Evolutionary conservation across 2,113 vertebrate species (phyloP), one percentile per base, ranked within the genome.

Genomic region (Burhinus bistriatus): DNA sequence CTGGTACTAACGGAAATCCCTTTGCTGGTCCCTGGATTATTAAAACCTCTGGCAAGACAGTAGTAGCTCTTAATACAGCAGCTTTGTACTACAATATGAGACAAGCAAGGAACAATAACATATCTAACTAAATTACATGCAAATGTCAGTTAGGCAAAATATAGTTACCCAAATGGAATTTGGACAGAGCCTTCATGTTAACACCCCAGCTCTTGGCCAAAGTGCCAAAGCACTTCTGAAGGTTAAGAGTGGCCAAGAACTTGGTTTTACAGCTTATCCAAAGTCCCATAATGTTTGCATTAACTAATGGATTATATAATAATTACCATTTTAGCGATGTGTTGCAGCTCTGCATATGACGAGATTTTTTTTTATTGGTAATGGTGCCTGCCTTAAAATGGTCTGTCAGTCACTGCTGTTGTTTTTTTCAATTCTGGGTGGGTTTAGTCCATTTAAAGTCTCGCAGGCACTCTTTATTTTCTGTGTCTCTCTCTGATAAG

Each of bases 111-210:
- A 93, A 90, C 64, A 85, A 94, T 72, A 88, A 93, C 34, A 12
- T 52, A 42, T 59, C 78, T 61, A 83, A 83, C 73, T 80, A 51
- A 91, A 93, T 90, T 81, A 90, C n/a, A 88, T 55, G 62, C 25
- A 90, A 90, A 88, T 77, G 62, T 91, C 79, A 89, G 27, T 58
- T 64, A 82, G 58, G 80, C 58, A 95, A 94, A 95, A 95, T 79
- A 69, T 25, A 64, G 52, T 57, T 91, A 68, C 34, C 12, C 36
- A 42, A 51, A 73, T 23, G 38, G 81, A 80, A 90, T 80, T 91
- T 88, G 78, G 66, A 70, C 42, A 80, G 62, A 85, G 8, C 23
- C 21, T 12, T 84, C 0, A 0, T 69, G 73, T 82, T 93, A 95
- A 87, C 73, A 95, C 22, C 61, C 26, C 34, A 95, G 20, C 42